Conservation (phyloP, 1,140 invertebrate species). For the Drosophila nebulosa region DNA sequence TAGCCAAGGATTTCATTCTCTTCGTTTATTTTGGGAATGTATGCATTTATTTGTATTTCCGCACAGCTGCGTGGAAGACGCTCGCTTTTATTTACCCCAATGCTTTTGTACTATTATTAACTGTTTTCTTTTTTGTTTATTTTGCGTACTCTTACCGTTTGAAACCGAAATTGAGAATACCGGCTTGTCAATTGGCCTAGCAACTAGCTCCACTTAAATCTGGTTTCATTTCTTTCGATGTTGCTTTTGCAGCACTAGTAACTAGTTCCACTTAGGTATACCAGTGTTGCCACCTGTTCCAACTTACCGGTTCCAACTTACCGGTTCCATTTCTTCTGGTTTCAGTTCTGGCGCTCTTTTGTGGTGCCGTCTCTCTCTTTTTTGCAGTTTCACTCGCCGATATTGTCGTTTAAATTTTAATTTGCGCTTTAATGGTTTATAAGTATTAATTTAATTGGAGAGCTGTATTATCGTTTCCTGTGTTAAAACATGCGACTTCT, state of each 20-base stretch:
- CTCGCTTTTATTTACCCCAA: constrained; percentile 14
- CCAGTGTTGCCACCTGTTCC: background rate
- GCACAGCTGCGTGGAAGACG: constrained; percentile 3
- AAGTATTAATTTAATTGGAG: background rate
- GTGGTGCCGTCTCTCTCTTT: background rate
- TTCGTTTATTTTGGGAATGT: background rate
- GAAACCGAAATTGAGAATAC: constrained; percentile 4
- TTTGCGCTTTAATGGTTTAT: background rate
- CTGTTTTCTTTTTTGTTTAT: constrained; percentile 9
- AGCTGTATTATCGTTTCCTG: background rate
- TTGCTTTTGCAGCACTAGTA: background rate
- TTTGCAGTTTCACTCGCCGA: background rate
- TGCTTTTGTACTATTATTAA: constrained; percentile 18
- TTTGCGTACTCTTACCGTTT: background rate
- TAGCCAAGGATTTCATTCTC: background rate
- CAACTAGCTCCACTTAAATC: background rate
- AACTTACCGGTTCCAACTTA: too few species aligned
- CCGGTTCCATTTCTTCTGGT: background rate
- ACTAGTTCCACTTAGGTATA: background rate
- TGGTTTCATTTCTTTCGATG: too few species aligned
- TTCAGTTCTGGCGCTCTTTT: background rate
- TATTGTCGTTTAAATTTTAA: background rate
- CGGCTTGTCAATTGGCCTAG: constrained; percentile 1
- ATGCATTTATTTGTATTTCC: background rate
- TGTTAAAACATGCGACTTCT: too few species aligned